Evolutionary conservation across 2,113 vertebrate species (phyloP).

Genomic region (Entosphenus tridentatus): DNA sequence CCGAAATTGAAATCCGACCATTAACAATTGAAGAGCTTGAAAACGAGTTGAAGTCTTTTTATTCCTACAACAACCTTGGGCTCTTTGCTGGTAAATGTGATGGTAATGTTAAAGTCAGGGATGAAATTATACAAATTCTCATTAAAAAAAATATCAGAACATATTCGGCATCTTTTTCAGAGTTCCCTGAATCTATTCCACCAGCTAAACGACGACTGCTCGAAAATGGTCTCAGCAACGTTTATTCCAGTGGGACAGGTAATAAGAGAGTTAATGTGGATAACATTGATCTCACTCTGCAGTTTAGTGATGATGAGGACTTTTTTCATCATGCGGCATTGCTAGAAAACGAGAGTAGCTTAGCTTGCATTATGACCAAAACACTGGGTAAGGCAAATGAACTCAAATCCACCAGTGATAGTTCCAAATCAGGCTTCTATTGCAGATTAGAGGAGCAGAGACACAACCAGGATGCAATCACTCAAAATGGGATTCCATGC

Average conservation of each 20-base stretch:
- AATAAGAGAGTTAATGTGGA: neutral
- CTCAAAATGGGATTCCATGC: neutral
- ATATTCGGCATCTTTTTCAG: no score
- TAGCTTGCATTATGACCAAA: neutral
- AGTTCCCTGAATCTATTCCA: neutral
- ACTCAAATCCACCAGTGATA: neutral
- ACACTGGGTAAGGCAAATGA: neutral
- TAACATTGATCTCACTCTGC: no score
- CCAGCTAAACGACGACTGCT: fast-evolving
- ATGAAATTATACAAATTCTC: no score
- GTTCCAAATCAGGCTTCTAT: conserved; percentile 8
- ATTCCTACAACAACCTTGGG: fast-evolving
- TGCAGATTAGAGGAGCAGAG: neutral
- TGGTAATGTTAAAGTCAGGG: neutral
- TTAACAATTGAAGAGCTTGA: conserved; percentile 4
- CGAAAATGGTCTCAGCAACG: neutral
- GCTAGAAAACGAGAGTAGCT: no score
- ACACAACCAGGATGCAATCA: conserved; percentile 8
- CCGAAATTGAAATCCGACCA: neutral
- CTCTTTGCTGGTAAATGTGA: conserved; percentile 4
- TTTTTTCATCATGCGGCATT: neutral
- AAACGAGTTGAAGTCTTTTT: neutral
- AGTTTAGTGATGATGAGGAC: no score
- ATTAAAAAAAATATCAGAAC: no score
- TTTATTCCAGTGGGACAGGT: neutral